Evolutionary conservation across 2,888 invertebrate species (phyloP).

Genomic region (Brassicogethes aeneus): DNA sequence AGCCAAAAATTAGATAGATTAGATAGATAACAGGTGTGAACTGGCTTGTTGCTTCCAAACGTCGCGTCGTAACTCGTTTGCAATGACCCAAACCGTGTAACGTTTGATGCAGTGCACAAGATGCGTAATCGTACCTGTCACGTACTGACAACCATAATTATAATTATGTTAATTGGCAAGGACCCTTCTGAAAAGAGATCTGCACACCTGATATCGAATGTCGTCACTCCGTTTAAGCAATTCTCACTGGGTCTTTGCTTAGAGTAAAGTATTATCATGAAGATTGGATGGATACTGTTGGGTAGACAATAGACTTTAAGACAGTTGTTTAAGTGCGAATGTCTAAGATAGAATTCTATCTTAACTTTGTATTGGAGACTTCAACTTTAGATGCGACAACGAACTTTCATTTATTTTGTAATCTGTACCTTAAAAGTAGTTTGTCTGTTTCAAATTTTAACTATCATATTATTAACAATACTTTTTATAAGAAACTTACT

Average conservation of each 20-base stretch:
- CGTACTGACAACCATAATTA: slow-evolving; percentile 12
- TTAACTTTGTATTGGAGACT: neutral
- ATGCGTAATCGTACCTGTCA: slow-evolving; percentile 10
- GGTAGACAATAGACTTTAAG: too few species aligned
- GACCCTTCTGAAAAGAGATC: slow-evolving; percentile 1
- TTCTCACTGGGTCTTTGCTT: too few species aligned
- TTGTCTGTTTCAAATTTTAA: too few species aligned
- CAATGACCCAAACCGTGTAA: neutral
- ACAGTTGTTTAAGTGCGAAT: neutral
- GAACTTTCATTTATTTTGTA: neutral
- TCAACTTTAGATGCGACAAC: neutral
- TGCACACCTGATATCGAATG: neutral
- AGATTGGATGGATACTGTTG: too few species aligned
- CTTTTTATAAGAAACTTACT: too few species aligned
- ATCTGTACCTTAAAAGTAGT: too few species aligned
- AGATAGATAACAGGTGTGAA: neutral
- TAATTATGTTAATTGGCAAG: slow-evolving; percentile 12
- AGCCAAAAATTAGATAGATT: neutral
- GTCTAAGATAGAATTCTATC: neutral
- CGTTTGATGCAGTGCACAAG: slow-evolving; percentile 7
- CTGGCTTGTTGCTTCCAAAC: neutral
- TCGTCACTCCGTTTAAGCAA: neutral
- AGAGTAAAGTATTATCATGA: too few species aligned
- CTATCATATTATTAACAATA: too few species aligned
- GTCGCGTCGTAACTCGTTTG: neutral